phyloP scores from a whole-genome alignment of 1,140 invertebrate species.

The Andrena cerasifolii region DNA sequence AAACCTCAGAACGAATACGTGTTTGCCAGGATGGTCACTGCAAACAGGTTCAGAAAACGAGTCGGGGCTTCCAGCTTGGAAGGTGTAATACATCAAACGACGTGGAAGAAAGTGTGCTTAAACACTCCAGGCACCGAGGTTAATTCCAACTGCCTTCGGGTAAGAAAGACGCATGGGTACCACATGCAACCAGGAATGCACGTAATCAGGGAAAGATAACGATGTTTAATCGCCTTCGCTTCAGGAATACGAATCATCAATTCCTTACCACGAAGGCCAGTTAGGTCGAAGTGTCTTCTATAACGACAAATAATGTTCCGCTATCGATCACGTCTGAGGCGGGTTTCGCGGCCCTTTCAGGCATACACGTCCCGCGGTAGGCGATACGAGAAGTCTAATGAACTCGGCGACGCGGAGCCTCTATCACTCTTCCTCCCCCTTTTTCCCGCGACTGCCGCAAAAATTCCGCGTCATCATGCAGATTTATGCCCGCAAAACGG shows the following conservation, averaged over 20 bases:
- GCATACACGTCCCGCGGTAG: conserved; percentile 34
- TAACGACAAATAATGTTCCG: conserved; percentile 64
- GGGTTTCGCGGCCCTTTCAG: conserved; percentile 51
- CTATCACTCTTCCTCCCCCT: conserved; percentile 24
- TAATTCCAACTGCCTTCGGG: background rate
- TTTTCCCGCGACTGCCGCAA: conserved; percentile 5
- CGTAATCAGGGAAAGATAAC: conserved; percentile 37
- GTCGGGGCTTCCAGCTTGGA: no score
- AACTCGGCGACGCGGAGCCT: conserved; percentile 40
- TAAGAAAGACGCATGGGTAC: background rate
- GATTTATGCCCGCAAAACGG: conserved; percentile 46
- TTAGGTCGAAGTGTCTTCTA: background rate
- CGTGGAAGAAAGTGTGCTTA: no score
- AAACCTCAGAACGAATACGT: background rate
- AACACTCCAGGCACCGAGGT: background rate
- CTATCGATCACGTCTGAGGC: conserved; percentile 54
- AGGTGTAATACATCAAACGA: no score
- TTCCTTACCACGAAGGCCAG: conserved; percentile 10
- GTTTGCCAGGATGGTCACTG: no score
- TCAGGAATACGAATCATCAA: conserved; percentile 25
- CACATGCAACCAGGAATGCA: background rate
- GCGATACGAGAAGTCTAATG: conserved; percentile 61
- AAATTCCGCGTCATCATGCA: conserved; percentile 45
- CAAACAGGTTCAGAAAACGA: no score
- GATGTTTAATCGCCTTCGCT: conserved; percentile 47